phyloP scores from a whole-genome alignment of 2,797 vertebrate genomes.

The Odontamblyopus lacepedii region DNA sequence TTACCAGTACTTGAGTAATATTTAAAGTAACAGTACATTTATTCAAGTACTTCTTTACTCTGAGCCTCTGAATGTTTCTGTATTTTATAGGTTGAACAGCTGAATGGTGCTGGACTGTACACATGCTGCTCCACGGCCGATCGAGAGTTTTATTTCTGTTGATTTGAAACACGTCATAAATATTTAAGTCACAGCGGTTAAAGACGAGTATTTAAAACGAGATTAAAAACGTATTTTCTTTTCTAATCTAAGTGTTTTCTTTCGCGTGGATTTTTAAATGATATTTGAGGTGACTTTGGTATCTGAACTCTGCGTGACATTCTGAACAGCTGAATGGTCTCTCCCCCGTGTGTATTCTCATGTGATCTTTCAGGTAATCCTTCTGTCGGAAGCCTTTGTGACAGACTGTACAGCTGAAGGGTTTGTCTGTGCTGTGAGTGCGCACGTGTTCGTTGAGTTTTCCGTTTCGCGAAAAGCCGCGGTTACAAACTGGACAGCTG shows the following conservation, averaged over 20 bases:
- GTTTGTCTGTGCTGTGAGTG: neutral
- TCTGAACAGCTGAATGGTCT: constrained; percentile 5
- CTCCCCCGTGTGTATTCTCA: neutral
- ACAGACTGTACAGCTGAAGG: constrained; percentile 11
- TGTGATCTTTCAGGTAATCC: constrained; percentile 1
- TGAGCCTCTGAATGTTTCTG: no score
- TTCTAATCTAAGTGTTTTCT: neutral
- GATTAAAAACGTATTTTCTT: no score
- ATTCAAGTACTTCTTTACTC: no score
- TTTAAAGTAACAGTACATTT: no score
- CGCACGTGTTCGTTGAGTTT: constrained; percentile 5
- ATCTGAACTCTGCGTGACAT: neutral
- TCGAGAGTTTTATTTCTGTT: no score
- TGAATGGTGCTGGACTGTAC: no score
- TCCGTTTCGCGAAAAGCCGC: neutral
- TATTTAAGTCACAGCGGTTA: no score
- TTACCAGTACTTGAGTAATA: no score
- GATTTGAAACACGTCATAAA: no score
- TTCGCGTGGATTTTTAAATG: neutral
- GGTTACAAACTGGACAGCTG: neutral
- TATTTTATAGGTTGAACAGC: no score
- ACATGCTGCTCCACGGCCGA: no score
- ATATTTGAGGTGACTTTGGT: neutral
- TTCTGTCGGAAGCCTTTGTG: constrained; percentile 1
- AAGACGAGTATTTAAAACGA: no score